Evolutionary conservation across 2,113 vertebrate species (phyloP).

Genomic region (Myiagra hebetior): DNA sequence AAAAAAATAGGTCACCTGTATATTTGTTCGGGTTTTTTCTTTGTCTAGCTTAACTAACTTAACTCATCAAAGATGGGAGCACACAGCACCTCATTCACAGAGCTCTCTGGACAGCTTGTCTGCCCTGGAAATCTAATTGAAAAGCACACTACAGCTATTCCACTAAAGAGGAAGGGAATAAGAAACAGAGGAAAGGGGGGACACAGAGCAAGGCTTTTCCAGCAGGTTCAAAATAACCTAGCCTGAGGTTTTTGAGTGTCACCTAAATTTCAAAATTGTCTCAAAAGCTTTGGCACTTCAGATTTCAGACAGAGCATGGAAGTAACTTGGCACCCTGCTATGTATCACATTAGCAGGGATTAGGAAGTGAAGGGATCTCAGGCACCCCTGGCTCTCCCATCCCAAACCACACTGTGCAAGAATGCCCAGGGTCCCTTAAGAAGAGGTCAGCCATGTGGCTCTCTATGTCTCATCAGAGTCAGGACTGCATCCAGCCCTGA

Average conservation of each 20-base stretch:
- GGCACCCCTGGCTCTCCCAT: background rate
- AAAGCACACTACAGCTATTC: background rate
- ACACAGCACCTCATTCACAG: background rate
- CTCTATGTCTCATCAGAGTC: background rate
- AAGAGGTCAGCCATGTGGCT: background rate
- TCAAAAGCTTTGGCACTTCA: background rate
- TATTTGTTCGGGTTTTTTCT: background rate
- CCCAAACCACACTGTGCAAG: background rate
- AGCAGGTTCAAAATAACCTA: background rate
- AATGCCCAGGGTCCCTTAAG: background rate
- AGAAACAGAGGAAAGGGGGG: background rate
- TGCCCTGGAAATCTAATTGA: background rate
- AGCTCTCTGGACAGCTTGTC: background rate
- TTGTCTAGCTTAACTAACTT: background rate
- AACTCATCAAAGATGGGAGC: background rate
- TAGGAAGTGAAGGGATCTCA: background rate
- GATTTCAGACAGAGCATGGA: background rate
- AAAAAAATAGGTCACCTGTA: background rate
- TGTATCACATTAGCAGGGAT: background rate
- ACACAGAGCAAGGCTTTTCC: background rate
- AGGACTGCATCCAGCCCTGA: background rate
- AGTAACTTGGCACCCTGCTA: background rate
- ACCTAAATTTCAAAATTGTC: background rate
- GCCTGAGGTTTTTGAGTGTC: background rate
- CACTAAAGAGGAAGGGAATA: background rate